Conservation (phyloP, 2,113 vertebrate species). For the Pteronura brasiliensis region DNA sequence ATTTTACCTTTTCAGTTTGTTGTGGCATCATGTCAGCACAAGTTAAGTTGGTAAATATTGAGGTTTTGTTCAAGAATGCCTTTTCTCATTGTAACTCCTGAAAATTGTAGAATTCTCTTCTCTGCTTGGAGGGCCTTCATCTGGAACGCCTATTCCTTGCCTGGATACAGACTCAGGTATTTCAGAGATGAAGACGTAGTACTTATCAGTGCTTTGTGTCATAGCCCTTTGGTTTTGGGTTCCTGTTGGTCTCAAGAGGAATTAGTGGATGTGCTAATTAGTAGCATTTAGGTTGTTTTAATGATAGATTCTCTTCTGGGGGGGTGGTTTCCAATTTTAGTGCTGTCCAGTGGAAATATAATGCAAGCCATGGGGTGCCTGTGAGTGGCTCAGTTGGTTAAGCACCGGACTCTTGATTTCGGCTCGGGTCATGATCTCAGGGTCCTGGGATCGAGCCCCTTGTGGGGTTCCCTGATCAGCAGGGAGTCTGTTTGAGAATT, state of each 20-base stretch:
- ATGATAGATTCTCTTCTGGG: neutral
- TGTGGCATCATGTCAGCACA: neutral
- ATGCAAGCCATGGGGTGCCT: neutral
- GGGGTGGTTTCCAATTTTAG: neutral
- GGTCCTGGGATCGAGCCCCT: neutral
- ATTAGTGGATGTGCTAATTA: neutral
- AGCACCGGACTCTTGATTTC: neutral
- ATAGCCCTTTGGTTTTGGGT: neutral
- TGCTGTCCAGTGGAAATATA: neutral
- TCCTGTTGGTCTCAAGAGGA: neutral
- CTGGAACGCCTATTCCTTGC: neutral
- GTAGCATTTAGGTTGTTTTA: constrained; percentile 5
- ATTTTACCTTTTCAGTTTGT: constrained; percentile 37
- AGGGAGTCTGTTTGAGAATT: neutral
- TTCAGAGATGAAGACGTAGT: neutral
- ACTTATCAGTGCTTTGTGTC: neutral
- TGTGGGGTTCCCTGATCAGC: neutral
- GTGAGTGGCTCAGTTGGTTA: neutral
- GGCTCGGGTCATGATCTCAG: neutral
- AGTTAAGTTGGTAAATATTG: neutral
- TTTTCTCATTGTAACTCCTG: constrained; percentile 18
- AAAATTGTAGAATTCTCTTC: constrained; percentile 21
- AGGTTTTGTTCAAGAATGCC: constrained; percentile 9
- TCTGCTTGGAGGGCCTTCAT: constrained; percentile 19
- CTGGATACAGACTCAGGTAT: neutral